A percentile compares a stretch with the other conserved stretches of the same genome.
Conservation (phyloP, 2,888 invertebrate species). For the Pollenia amentaria region DNA sequence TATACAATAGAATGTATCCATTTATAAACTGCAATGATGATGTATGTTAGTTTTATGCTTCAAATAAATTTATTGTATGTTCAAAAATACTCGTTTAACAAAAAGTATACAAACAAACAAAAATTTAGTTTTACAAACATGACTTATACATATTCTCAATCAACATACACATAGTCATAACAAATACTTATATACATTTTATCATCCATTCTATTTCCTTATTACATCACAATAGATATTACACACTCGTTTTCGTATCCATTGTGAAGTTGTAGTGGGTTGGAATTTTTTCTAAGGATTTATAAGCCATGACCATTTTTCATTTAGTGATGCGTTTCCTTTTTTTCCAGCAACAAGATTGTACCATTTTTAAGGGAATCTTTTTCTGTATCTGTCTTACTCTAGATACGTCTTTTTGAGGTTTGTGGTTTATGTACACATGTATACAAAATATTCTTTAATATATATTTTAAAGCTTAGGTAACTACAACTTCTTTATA, state of each 20-base stretch:
- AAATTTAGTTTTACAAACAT: slow-evolving; percentile 28
- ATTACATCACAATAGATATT: slow-evolving; percentile 52
- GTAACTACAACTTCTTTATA: slow-evolving; percentile 19
- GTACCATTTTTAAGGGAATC: slow-evolving; percentile 37
- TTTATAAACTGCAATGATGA: slow-evolving; percentile 57
- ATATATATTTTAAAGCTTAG: slow-evolving; percentile 29
- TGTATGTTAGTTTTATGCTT: slow-evolving; percentile 61
- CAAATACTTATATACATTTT: slow-evolving; percentile 35
- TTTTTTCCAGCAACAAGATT: slow-evolving; percentile 11
- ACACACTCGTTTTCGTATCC: slow-evolving; percentile 26
- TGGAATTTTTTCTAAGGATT: slow-evolving; percentile 17
- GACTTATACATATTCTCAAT: not conserved
- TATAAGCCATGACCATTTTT: slow-evolving; percentile 64
- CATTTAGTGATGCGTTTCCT: slow-evolving; percentile 46
- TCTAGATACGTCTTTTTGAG: not conserved
- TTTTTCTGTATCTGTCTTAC: not conserved
- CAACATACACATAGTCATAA: slow-evolving; percentile 3
- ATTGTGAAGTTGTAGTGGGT: not conserved
- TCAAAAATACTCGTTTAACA: not conserved
- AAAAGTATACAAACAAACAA: slow-evolving; percentile 19
- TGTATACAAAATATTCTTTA: not conserved
- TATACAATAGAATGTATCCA: slow-evolving; percentile 7
- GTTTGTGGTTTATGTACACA: not conserved
- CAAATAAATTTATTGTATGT: slow-evolving; percentile 59
- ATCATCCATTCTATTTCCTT: slow-evolving; percentile 48